Percentiles rank a stretch among this genome's conserved stretches.
phyloP scores from a whole-genome alignment of 2,113 vertebrate genomes.

The Harpagus bidentatus region DNA sequence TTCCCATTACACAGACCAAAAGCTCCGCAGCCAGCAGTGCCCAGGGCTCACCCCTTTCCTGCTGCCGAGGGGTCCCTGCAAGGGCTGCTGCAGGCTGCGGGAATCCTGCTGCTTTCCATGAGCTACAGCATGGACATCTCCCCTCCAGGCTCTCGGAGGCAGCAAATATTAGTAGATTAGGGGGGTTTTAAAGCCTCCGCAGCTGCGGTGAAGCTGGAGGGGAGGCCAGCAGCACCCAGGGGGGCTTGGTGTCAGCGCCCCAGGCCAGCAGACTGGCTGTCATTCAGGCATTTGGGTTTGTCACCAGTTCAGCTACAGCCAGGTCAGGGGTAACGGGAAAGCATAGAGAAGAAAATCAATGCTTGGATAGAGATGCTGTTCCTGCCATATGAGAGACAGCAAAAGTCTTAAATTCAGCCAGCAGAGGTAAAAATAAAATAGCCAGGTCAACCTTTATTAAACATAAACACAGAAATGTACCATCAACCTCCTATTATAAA shows the following conservation, averaged over 20 bases:
- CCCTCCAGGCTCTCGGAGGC: background rate
- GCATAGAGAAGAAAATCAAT: background rate
- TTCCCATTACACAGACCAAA: conserved; percentile 68
- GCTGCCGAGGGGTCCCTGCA: background rate
- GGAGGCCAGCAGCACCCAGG: background rate
- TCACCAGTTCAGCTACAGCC: background rate
- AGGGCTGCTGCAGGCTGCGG: background rate
- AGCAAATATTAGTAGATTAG: background rate
- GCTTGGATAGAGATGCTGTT: background rate
- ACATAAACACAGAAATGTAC: conserved; percentile 40
- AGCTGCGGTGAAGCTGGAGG: background rate
- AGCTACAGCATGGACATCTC: background rate
- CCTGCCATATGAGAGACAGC: background rate
- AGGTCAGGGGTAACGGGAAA: background rate
- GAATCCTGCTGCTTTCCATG: background rate
- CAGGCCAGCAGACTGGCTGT: background rate
- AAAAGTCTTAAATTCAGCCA: conserved; percentile 15
- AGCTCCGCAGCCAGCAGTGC: conserved; percentile 38
- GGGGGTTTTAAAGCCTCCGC: background rate
- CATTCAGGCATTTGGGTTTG: background rate
- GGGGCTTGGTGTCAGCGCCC: background rate
- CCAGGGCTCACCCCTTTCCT: background rate
- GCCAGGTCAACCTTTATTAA: conserved; percentile 41
- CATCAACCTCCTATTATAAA: conserved; percentile 33
- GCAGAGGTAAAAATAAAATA: conserved; percentile 21